phyloP scores from a whole-genome alignment of 2,113 vertebrate species.

The Elgaria multicarinata region DNA sequence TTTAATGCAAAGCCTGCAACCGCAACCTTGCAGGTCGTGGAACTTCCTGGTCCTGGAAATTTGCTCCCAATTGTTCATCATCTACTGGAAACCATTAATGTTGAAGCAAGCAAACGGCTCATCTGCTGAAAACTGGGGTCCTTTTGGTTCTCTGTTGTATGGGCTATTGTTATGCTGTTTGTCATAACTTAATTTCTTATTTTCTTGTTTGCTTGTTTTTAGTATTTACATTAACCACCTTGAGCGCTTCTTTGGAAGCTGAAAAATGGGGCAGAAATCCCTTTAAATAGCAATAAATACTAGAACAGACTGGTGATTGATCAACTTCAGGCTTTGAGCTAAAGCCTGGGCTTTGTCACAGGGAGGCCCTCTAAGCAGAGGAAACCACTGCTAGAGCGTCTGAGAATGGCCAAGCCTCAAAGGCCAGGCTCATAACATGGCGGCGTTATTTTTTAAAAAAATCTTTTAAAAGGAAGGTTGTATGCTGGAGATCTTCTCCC shows the following conservation, averaged over 20 bases:
- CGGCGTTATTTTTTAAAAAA: background rate
- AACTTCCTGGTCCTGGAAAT: background rate
- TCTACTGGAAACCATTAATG: background rate
- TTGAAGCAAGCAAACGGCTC: background rate
- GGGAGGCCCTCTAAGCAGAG: background rate
- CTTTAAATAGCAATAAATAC: background rate
- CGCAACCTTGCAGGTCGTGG: background rate
- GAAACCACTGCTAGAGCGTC: background rate
- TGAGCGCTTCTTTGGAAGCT: no score
- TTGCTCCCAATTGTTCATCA: background rate
- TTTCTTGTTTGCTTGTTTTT: background rate
- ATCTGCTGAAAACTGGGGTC: background rate
- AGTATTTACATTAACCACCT: background rate
- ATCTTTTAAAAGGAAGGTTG: background rate
- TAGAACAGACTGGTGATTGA: background rate
- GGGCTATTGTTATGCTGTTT: background rate
- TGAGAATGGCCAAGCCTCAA: background rate
- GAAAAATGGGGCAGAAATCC: background rate
- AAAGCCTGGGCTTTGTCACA: background rate
- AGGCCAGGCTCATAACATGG: no score
- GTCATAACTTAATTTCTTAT: background rate
- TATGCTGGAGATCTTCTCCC: background rate
- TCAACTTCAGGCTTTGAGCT: background rate
- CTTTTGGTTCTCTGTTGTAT: background rate
- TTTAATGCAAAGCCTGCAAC: background rate